These are phyloP conservation scores for Drosophila tanythrix DNA, from an alignment of 2,888 invertebrate genomes.

Conservation along the genomic window DNA sequence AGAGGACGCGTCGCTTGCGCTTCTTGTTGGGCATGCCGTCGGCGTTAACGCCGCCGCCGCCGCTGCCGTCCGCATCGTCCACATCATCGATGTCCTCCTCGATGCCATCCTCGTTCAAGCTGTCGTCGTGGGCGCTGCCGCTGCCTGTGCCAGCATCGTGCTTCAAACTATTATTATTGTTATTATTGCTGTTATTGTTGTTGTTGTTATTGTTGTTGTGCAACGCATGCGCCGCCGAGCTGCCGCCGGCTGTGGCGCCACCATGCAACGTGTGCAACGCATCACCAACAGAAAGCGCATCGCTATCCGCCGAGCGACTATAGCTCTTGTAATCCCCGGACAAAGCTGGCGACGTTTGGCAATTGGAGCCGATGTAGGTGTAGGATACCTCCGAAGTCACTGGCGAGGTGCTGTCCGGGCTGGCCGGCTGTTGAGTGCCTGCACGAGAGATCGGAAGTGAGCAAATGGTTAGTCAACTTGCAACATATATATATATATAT, in stretches of 20 bases:
- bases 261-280: conserved; percentile 72
- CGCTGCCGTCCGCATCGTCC: conserved; percentile 85
- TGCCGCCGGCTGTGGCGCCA: conserved; percentile 32
- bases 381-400: conserved; percentile 91
- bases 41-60: conserved; percentile 77
- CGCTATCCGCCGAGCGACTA: conserved; percentile 83
- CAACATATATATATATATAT: neutral
- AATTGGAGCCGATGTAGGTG: conserved; percentile 84
- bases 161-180: conserved; percentile 58
- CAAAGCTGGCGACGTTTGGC: conserved; percentile 83
- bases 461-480: conserved; percentile 1
- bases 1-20: conserved; percentile 97
- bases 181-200: conserved; percentile 49
- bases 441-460: conserved; percentile 55
- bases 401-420: conserved; percentile 94
- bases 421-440: conserved; percentile 89
- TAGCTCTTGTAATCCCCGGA: conserved; percentile 84
- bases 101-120: conserved; percentile 85
- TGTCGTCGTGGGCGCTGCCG: conserved; percentile 82
- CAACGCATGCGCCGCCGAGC: conserved; percentile 65
- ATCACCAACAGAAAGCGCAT: conserved; percentile 81
- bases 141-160: conserved; percentile 52
- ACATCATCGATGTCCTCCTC: conserved; percentile 87
- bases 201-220: conserved; percentile 62
- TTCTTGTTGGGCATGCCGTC: conserved; percentile 90